Evolutionary conservation across 2,113 vertebrate species (phyloP).

Genomic region (Centropus bengalensis): DNA sequence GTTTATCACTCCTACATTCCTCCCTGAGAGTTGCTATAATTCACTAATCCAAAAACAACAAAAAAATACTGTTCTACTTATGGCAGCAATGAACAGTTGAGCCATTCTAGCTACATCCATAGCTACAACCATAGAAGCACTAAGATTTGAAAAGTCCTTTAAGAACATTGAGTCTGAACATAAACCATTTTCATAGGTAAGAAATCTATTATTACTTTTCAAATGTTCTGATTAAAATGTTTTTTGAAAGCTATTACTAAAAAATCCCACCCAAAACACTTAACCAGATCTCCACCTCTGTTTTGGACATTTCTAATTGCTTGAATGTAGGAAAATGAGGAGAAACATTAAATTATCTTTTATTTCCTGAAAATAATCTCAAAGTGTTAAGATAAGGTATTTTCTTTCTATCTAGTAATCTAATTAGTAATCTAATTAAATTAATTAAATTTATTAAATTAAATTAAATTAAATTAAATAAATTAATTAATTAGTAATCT

Average conservation of each 20-base stretch:
- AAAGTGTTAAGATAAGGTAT: neutral
- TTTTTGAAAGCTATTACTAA: neutral
- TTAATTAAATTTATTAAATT: too few species aligned
- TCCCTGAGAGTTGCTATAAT: neutral
- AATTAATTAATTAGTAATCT: neutral
- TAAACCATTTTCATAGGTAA: neutral
- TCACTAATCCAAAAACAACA: neutral
- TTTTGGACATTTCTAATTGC: neutral
- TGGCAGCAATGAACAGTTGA: neutral
- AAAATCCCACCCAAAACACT: neutral
- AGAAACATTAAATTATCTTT: neutral
- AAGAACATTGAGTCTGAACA: rapidly evolving
- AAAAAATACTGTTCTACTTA: neutral
- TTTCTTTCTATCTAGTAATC: neutral
- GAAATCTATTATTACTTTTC: neutral
- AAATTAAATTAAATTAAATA: too few species aligned
- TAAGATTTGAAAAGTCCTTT: neutral
- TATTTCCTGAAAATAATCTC: neutral
- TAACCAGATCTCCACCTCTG: neutral
- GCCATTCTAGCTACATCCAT: neutral
- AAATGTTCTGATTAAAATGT: neutral
- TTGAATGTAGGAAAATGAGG: neutral
- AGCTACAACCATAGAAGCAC: neutral
- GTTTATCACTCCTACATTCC: neutral
- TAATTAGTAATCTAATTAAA: too few species aligned